Percentiles rank a stretch among this genome's conserved stretches.
Evolutionary conservation across 1,140 invertebrate species (phyloP).

Genomic region (Mesaphorura yosii): DNA sequence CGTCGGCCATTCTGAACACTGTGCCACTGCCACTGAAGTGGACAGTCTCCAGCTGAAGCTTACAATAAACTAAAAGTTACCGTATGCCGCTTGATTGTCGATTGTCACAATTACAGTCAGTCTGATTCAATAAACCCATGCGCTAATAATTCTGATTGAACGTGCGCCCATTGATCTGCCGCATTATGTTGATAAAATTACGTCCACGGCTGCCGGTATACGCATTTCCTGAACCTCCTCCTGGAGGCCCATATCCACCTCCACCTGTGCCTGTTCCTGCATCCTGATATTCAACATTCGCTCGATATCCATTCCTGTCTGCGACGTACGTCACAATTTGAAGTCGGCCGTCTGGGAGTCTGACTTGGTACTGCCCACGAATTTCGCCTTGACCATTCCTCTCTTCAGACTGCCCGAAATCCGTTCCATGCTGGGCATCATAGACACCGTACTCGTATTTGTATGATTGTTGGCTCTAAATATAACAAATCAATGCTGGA

Average conservation of each 20-base stretch:
- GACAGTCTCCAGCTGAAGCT: no score
- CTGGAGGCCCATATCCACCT: not conserved
- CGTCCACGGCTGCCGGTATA: not conserved
- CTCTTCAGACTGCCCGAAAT: slow-evolving; percentile 9
- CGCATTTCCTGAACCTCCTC: not conserved
- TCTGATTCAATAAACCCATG: no score
- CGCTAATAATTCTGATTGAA: no score
- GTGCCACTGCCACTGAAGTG: no score
- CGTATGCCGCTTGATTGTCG: no score
- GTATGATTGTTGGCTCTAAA: slow-evolving; percentile 16
- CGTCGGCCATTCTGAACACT: slow-evolving; percentile 22
- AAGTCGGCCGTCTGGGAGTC: slow-evolving; percentile 29
- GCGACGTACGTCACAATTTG: slow-evolving; percentile 30
- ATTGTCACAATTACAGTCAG: no score
- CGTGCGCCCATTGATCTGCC: slow-evolving; percentile 15
- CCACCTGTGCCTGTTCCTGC: not conserved
- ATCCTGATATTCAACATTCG: slow-evolving; percentile 18
- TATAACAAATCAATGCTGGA: not conserved
- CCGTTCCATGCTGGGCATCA: slow-evolving; percentile 10
- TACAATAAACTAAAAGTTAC: no score
- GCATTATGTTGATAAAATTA: slow-evolving; percentile 6
- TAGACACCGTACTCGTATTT: slow-evolving; percentile 21
- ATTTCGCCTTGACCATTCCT: slow-evolving; percentile 38
- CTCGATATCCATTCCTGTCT: slow-evolving; percentile 24
- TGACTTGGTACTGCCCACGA: slow-evolving; percentile 25